A percentile compares a stretch with the other conserved stretches of the same genome.
phyloP scores from a whole-genome alignment of 2,113 vertebrate species.

The Cyprinodon variegatus region DNA sequence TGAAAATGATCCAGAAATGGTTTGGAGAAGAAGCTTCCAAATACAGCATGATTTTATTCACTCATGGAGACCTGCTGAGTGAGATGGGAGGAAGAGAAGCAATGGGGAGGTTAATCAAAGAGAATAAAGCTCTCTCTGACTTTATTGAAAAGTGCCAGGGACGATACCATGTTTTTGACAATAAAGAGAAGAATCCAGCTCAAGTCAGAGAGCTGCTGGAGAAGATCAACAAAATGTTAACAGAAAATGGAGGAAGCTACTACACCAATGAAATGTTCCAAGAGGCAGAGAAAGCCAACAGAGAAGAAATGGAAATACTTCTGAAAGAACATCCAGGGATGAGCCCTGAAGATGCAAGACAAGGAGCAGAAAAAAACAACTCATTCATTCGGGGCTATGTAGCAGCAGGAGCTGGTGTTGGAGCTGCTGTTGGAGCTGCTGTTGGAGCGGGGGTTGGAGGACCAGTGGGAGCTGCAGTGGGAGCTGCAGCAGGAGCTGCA shows the following conservation, averaged over 20 bases:
- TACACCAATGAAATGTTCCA: neutral
- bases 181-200: neutral
- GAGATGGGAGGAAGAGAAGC: accelerated
- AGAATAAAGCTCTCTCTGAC: neutral
- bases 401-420: no score
- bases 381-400: neutral
- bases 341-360: neutral
- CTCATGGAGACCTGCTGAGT: neutral
- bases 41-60: neutral
- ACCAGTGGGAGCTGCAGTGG: no score
- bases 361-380: neutral
- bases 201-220: slow-evolving; percentile 2
- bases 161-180: slow-evolving; percentile 16
- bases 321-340: neutral
- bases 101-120: neutral
- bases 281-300: neutral
- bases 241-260: neutral
- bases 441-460: neutral
- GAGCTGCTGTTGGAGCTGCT: neutral
- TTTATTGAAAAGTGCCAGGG: slow-evolving; percentile 1
- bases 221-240: slow-evolving; percentile 1
- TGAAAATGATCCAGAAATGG: neutral
- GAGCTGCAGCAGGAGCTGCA: neutral
- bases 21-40: neutral
- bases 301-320: neutral